Percentiles rank a stretch among this genome's conserved stretches.
Evolutionary conservation across 2,797 vertebrate species (phyloP).

Genomic region (Microctenopoma steveboyesi): DNA sequence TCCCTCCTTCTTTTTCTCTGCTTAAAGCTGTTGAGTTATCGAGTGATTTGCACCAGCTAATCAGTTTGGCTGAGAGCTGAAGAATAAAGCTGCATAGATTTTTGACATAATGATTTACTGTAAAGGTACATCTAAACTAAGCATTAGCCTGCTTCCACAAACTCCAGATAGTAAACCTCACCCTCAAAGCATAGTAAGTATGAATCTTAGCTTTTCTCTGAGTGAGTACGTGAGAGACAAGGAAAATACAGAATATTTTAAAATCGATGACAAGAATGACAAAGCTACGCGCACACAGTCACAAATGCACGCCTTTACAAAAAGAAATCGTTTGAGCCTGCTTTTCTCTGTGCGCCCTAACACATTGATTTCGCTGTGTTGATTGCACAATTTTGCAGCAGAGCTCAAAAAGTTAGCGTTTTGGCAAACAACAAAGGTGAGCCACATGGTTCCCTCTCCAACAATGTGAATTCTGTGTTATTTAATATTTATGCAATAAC

Average conservation of each 20-base stretch:
- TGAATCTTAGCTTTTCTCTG: neutral
- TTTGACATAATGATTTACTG: constrained; percentile 34
- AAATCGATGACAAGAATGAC: constrained; percentile 22
- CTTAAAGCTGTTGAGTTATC: constrained; percentile 25
- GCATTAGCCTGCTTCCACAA: constrained; percentile 9
- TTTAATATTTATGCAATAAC: constrained; percentile 29
- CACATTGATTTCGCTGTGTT: constrained; percentile 18
- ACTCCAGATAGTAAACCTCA: constrained; percentile 10
- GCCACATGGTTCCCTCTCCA: neutral
- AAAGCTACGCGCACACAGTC: constrained; percentile 2
- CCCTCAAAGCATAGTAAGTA: constrained; percentile 6
- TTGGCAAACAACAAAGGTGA: constrained; percentile 23
- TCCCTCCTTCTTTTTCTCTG: neutral
- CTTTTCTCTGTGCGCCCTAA: neutral
- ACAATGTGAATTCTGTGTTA: constrained; percentile 25
- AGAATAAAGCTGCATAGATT: constrained; percentile 13
- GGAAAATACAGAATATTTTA: neutral
- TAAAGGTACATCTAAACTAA: constrained; percentile 12
- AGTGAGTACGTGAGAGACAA: neutral
- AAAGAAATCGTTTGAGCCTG: neutral
- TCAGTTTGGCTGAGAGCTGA: constrained; percentile 8
- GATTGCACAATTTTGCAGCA: constrained; percentile 29
- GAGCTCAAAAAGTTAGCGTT: constrained; percentile 16
- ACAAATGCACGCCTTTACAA: neutral
- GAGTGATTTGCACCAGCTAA: constrained; percentile 12